Evolutionary conservation across 2,888 invertebrate species (phyloP).

Genomic region (Polydrusus pterygomalis): DNA sequence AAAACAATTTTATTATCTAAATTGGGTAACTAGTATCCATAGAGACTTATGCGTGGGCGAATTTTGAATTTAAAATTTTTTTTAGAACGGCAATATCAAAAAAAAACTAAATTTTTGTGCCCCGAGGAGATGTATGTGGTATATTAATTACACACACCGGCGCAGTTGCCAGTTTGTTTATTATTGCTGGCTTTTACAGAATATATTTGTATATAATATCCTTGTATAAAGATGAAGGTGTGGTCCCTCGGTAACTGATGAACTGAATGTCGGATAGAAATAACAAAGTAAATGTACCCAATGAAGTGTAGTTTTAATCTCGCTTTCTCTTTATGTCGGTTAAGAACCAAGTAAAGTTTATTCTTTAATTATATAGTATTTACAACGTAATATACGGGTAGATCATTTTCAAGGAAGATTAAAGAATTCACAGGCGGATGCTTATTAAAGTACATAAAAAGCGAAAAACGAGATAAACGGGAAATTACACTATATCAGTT

Average conservation of each 20-base stretch:
- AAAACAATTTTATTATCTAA: no score
- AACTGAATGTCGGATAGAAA: constrained; percentile 1
- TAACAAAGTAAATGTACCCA: constrained; percentile 18
- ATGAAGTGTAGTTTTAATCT: background rate
- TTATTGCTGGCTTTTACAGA: no score
- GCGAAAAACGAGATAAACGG: no score
- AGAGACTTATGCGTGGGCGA: no score
- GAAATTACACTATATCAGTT: no score
- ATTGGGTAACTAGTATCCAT: no score
- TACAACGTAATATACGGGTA: background rate
- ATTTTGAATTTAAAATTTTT: no score
- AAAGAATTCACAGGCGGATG: constrained; percentile 5
- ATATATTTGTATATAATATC: no score
- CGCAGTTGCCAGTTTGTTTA: background rate
- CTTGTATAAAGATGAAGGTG: background rate
- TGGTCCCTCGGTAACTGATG: background rate
- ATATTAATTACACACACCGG: no score
- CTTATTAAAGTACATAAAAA: background rate
- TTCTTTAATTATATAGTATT: constrained; percentile 13
- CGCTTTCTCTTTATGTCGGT: constrained; percentile 11
- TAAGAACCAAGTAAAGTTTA: constrained; percentile 12
- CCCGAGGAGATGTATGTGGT: no score
- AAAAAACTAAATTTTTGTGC: no score
- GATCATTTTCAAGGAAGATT: background rate
- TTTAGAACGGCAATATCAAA: no score